These are phyloP conservation scores for Heteromormyrus szaboi DNA, from an alignment of 2,797 vertebrate species.

Conservation along the genomic window DNA sequence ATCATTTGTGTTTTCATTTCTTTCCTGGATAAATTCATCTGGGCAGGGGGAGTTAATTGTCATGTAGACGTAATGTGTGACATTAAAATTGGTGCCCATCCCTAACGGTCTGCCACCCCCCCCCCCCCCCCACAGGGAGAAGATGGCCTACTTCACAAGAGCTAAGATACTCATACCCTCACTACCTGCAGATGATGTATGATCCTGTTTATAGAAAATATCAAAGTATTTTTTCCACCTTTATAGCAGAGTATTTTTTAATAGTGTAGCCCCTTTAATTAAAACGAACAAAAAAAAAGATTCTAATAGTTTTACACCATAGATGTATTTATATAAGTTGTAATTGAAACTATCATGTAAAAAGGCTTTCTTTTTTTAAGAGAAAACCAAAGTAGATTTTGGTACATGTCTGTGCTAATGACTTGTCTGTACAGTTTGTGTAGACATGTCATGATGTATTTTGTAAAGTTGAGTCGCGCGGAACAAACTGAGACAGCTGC, in stretches of 20 bases:
- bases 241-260: constrained; percentile 47
- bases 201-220: constrained; percentile 37
- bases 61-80: neutral
- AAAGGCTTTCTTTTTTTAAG: constrained; percentile 21
- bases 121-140: constrained; percentile 58
- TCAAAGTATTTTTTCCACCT: constrained; percentile 41
- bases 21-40: neutral
- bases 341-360: constrained; percentile 39
- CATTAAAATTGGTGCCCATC: neutral
- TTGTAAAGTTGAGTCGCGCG: constrained; percentile 45
- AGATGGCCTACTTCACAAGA: constrained; percentile 77
- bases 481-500: constrained; percentile 34
- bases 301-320: constrained; percentile 34
- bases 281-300: constrained; percentile 20
- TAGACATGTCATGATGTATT: constrained; percentile 39
- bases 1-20: neutral
- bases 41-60: neutral
- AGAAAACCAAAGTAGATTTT: constrained; percentile 57
- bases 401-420: constrained; percentile 45
- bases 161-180: constrained; percentile 72
- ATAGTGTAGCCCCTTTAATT: constrained; percentile 44
- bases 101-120: neutral
- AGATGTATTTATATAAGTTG: constrained; percentile 51
- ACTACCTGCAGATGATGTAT: constrained; percentile 72
- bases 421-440: constrained; percentile 54